Percentiles rank a stretch among this genome's conserved stretches.
Evolutionary conservation across 2,797 vertebrate species (phyloP).

Genomic region (Distichodus sexfasciatus): DNA sequence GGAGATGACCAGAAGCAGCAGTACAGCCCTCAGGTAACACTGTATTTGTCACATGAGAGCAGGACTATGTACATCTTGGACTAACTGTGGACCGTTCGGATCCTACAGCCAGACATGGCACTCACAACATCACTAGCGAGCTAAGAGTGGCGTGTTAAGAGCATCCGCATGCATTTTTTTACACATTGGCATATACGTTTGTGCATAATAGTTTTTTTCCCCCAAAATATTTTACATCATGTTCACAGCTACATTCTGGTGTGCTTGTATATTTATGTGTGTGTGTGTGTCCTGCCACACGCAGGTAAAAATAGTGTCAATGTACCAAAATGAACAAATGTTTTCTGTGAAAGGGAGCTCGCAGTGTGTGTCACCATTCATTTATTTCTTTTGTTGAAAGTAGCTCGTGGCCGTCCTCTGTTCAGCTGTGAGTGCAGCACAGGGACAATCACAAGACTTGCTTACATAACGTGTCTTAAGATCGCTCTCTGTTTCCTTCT

Average conservation of each 20-base stretch:
- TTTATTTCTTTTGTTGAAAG: background rate
- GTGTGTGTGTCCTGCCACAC: background rate
- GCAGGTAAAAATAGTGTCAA: background rate
- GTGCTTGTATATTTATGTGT: slow-evolving; percentile 21
- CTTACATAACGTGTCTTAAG: slow-evolving; percentile 6
- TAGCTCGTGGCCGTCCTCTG: slow-evolving; percentile 10
- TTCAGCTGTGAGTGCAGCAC: background rate
- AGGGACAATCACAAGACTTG: background rate
- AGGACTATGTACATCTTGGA: slow-evolving; percentile 11
- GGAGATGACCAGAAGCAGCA: slow-evolving; percentile 35
- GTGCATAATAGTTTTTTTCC: slow-evolving; percentile 62
- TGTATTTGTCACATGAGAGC: slow-evolving; percentile 35
- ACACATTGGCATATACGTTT: slow-evolving; percentile 66
- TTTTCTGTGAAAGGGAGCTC: background rate
- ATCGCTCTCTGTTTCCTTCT: background rate
- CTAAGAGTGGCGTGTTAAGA: slow-evolving; percentile 73
- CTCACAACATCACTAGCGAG: slow-evolving; percentile 36
- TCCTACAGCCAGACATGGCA: slow-evolving; percentile 22
- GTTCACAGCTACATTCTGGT: slow-evolving; percentile 75
- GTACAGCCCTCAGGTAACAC: slow-evolving; percentile 38
- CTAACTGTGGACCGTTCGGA: slow-evolving; percentile 18
- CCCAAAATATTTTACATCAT: slow-evolving; percentile 65
- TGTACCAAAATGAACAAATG: background rate
- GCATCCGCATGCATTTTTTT: slow-evolving; percentile 86
- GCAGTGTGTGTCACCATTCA: background rate